phyloP scores from a whole-genome alignment of 2,888 invertebrate genomes.

The Napeogenes inachia region DNA sequence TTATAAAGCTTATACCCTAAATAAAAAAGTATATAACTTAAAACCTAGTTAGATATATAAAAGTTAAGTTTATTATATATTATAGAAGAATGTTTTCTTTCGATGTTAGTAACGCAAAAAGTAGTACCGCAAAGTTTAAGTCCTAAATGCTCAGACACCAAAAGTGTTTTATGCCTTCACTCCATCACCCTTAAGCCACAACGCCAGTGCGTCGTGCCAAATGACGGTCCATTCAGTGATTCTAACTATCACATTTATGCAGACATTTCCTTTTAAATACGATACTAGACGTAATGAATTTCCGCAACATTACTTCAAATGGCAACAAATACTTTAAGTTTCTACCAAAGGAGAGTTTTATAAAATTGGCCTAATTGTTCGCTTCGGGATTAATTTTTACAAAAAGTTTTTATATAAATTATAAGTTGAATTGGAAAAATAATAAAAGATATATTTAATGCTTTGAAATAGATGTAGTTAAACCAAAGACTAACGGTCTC shows the following conservation, averaged over 20 bases:
- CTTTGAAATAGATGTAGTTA: neutral
- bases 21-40: no score
- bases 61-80: no score
- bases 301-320: slow-evolving; percentile 6
- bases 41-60: no score
- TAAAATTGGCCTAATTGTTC: neutral
- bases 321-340: slow-evolving; percentile 2
- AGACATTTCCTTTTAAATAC: slow-evolving; percentile 27
- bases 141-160: slow-evolving; percentile 24
- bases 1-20: no score
- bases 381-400: neutral
- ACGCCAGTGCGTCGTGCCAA: slow-evolving; percentile 31
- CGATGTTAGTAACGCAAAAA: neutral
- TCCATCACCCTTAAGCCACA: slow-evolving; percentile 29
- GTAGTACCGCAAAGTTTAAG: slow-evolving; percentile 11
- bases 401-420: neutral
- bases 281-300: slow-evolving; percentile 12
- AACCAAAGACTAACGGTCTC: neutral
- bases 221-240: slow-evolving; percentile 32
- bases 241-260: slow-evolving; percentile 31
- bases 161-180: slow-evolving; percentile 21
- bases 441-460: neutral
- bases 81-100: neutral
- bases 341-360: neutral
- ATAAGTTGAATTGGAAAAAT: neutral